A percentile compares a stretch with the other conserved stretches of the same genome.
Conservation (phyloP, 1,140 invertebrate genomes). For the Acromyrmex charruanus region DNA sequence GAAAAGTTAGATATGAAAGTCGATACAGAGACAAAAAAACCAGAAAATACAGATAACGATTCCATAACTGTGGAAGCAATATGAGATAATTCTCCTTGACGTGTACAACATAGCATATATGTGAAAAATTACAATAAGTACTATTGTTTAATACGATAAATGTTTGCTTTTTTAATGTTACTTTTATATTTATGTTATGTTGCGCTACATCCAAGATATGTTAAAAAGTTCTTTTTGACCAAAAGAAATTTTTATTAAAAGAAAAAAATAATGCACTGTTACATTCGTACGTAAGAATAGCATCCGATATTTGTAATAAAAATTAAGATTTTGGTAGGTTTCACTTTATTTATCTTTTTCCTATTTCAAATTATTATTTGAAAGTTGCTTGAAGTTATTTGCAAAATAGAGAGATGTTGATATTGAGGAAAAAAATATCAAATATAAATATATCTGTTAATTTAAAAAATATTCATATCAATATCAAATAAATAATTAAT, state of each 20-base stretch:
- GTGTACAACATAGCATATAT: neutral
- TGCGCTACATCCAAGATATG: neutral
- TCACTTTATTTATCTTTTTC: neutral
- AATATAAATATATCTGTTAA: too few relatives aligned
- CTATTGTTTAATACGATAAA: neutral
- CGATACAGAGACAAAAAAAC: conserved; percentile 53
- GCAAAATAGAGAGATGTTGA: too few relatives aligned
- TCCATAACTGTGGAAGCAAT: conserved; percentile 74
- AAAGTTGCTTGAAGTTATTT: neutral
- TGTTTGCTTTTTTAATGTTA: neutral
- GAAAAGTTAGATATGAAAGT: conserved; percentile 80
- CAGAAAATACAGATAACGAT: conserved; percentile 62
- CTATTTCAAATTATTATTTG: neutral
- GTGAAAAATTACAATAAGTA: neutral
- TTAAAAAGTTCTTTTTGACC: neutral
- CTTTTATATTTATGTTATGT: conserved; percentile 25
- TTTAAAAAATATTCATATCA: too few relatives aligned
- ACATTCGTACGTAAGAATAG: neutral
- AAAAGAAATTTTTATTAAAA: neutral
- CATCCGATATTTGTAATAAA: neutral
- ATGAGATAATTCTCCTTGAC: conserved; percentile 32
- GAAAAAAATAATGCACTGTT: neutral
- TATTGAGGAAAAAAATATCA: too few relatives aligned
- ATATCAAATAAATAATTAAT: too few relatives aligned
- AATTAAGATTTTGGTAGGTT: neutral